Evolutionary conservation across 2,888 invertebrate species (phyloP).

Genomic region (Lymantria dispar): DNA sequence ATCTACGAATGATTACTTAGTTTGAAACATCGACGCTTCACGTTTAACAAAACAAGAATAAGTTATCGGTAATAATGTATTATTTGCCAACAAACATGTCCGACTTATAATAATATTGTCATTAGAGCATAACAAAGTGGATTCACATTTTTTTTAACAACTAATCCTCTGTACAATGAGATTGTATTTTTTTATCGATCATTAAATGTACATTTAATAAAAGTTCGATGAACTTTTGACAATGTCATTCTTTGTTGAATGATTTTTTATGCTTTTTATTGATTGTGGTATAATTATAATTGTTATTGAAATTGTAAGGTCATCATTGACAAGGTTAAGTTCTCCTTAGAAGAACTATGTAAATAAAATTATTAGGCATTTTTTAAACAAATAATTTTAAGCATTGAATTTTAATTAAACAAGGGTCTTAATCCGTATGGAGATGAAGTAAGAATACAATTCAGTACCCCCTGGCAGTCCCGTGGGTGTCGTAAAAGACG

Average conservation of each 20-base stretch:
- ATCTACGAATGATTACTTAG: constrained; percentile 42
- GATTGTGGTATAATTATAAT: too few relatives aligned
- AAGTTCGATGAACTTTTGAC: constrained; percentile 42
- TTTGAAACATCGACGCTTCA: constrained; percentile 40
- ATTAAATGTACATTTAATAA: constrained; percentile 38
- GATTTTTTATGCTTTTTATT: too few relatives aligned
- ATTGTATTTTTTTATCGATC: constrained; percentile 28
- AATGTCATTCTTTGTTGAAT: constrained; percentile 34
- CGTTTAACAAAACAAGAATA: constrained; percentile 49
- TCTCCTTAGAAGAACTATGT: too few relatives aligned
- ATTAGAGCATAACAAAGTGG: constrained; percentile 47
- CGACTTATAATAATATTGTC: constrained; percentile 66
- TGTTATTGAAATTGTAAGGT: too few relatives aligned
- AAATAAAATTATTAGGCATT: too few relatives aligned
- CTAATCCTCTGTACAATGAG: constrained; percentile 26
- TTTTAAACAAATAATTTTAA: too few relatives aligned
- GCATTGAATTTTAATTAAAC: too few relatives aligned
- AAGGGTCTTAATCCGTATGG: too few relatives aligned
- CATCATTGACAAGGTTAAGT: too few relatives aligned
- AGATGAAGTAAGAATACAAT: too few relatives aligned
- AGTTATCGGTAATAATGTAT: constrained; percentile 49
- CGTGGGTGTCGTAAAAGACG: too few relatives aligned
- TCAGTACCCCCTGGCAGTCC: too few relatives aligned
- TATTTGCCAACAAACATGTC: constrained; percentile 54
- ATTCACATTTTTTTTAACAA: constrained; percentile 33